Evolutionary conservation across 2,113 vertebrate species (phyloP), one percentile per base, ranked within the genome.

Genomic region (Glaucomys volans): DNA sequence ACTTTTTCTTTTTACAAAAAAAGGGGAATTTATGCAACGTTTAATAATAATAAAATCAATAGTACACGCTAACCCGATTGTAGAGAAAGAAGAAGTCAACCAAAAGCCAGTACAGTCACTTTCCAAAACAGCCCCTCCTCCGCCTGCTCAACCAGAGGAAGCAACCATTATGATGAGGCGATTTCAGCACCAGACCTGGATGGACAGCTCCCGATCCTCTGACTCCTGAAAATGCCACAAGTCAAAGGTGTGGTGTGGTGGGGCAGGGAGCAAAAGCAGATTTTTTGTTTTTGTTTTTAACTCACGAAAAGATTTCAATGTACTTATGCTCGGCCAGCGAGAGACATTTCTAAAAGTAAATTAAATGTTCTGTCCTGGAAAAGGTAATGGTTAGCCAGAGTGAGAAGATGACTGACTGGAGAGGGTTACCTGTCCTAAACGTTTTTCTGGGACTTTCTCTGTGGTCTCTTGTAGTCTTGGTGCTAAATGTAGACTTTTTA

Each of bases 301-400:
- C 26, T 81, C 50, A 79, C 59, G 72, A 77, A 88, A 91, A 95
- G 67, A 95, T 91, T 97, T 79, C 76, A 80, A 66, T 90, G 86
- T 84, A 93, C 42, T 88, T 89, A 89, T 50, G 69, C 95, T 97
- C 89, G 95, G 22, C 57, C 79, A 97, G 81, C 83, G 85, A 96
- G 91, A 96, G 96, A 59, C 59, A 67, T 92, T 97, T 96, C 91
- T 95, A 96, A 97, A 96, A 97, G 66, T 90, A 98, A 98, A 96
- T 28, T 84, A 59, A 97, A 95, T 92, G 96, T 18, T 74, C 95
- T 87, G 87, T 81, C 72, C 86, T 92, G 75, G 59, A 95, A 91
- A 97, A 96, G 14, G 66, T 2, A 17, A 82, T 75, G 95, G 44
- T 86, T 90, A 92, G 81, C 76, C 30, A 92, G 88, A 62, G 50